Conservation (phyloP, 2,797 vertebrate species). For the Pseudopleuronectes americanus region DNA sequence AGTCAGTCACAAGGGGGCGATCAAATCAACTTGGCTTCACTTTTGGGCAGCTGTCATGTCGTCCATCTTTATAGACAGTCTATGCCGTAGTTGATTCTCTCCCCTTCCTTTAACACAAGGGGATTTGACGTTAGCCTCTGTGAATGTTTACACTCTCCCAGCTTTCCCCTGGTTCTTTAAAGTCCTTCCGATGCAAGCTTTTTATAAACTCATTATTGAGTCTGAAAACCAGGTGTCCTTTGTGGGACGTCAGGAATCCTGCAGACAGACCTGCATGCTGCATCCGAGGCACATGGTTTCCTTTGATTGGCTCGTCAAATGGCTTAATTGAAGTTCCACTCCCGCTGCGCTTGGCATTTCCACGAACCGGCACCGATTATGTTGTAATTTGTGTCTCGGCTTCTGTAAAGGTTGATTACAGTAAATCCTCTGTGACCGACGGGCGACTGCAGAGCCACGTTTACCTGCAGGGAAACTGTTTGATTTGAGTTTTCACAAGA, state of each 20-base stretch:
- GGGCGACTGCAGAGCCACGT: constrained; percentile 5
- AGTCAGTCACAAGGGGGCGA: too few species aligned
- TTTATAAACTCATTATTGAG: too few species aligned
- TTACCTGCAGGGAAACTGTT: constrained; percentile 14
- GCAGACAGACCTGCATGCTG: constrained; percentile 23
- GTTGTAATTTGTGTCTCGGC: constrained; percentile 35
- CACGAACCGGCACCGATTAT: constrained; percentile 25
- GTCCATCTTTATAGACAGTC: too few species aligned
- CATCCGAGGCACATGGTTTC: constrained; percentile 27
- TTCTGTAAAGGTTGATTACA: constrained; percentile 49
- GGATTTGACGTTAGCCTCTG: too few species aligned
- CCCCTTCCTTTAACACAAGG: too few species aligned
- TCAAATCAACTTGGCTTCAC: too few species aligned
- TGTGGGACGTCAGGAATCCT: constrained; percentile 17
- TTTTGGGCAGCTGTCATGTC: too few species aligned
- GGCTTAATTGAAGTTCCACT: constrained; percentile 52
- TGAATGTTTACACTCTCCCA: too few species aligned
- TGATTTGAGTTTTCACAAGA: constrained; percentile 2
- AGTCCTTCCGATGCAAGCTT: too few species aligned
- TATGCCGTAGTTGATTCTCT: too few species aligned
- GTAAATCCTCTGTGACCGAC: constrained; percentile 19
- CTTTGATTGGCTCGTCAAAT: constrained; percentile 47
- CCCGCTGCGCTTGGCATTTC: constrained; percentile 59
- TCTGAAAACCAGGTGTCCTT: background rate
- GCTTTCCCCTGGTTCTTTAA: too few species aligned